A percentile compares a stretch with the other conserved stretches of the same genome.
These are phyloP conservation scores for Adelphocoris suturalis DNA, from an alignment of 2,888 invertebrate species.

Conservation along the genomic window DNA sequence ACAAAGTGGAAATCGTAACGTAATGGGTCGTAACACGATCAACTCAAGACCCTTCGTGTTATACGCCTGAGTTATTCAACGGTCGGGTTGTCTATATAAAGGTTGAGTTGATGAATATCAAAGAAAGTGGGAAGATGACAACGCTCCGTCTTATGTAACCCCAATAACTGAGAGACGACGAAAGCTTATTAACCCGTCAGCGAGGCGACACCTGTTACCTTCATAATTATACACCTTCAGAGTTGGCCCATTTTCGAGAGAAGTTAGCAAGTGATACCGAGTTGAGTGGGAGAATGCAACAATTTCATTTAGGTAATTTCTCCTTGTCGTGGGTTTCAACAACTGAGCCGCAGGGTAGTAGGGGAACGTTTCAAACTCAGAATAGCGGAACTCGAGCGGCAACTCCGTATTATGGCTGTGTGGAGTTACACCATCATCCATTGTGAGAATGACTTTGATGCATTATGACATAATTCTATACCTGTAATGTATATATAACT, in stretches of 20 bases:
- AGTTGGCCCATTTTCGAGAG: not conserved
- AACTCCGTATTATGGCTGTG: not conserved
- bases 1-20: no score
- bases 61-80: no score
- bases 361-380: not conserved
- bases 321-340: constrained; percentile 13
- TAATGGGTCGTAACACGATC: no score
- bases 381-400: not conserved
- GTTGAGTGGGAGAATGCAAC: constrained; percentile 16
- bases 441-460: not conserved
- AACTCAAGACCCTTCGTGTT: no score
- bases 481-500: no score
- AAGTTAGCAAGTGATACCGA: constrained; percentile 11
- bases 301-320: constrained; percentile 26
- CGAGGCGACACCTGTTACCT: not conserved
- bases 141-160: no score
- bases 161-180: no score
- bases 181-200: not conserved
- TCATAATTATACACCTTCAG: not conserved
- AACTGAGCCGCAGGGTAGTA: not conserved
- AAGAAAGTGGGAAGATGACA: no score
- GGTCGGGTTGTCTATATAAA: no score
- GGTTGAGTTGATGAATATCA: no score
- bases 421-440: not conserved
- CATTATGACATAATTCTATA: not conserved